phyloP scores from a whole-genome alignment of 2,113 vertebrate genomes.

The Cranoglanis bouderius region DNA sequence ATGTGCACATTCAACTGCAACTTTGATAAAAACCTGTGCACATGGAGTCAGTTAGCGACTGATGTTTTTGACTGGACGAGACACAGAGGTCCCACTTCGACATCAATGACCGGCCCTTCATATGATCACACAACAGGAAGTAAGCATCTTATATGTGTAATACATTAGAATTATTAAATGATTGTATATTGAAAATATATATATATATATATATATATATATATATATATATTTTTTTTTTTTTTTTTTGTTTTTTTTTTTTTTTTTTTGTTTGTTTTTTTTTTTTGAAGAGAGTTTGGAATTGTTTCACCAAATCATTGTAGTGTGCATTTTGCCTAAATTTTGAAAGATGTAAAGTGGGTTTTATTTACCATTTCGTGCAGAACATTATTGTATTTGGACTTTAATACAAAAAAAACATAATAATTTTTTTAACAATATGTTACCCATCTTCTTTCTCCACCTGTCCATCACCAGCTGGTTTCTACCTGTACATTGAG shows the following conservation, averaged over 20 bases:
- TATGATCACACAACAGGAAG: conserved; percentile 62
- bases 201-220: no score
- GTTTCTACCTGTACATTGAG: conserved; percentile 78
- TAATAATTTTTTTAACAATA: not conserved
- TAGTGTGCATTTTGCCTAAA: no score
- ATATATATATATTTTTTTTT: no score
- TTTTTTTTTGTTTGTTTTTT: no score
- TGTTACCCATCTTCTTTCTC: not conserved
- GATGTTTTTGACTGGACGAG: conserved; percentile 74
- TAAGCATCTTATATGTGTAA: conserved; percentile 9
- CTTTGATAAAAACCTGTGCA: conserved; percentile 74
- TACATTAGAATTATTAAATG: not conserved
- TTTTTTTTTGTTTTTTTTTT: no score
- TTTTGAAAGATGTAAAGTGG: not conserved
- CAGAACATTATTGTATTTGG: not conserved
- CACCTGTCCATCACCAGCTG: conserved; percentile 56
- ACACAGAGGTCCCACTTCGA: conserved; percentile 57
- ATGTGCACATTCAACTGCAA: conserved; percentile 68
- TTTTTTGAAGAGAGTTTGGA: no score
- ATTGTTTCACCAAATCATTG: no score
- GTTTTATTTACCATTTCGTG: not conserved
- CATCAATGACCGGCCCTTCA: conserved; percentile 59
- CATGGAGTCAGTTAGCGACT: conserved; percentile 69
- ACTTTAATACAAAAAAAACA: not conserved
- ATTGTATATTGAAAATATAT: not conserved